Conservation (phyloP, 2,888 invertebrate genomes). For the Perizoma affinitatum region DNA sequence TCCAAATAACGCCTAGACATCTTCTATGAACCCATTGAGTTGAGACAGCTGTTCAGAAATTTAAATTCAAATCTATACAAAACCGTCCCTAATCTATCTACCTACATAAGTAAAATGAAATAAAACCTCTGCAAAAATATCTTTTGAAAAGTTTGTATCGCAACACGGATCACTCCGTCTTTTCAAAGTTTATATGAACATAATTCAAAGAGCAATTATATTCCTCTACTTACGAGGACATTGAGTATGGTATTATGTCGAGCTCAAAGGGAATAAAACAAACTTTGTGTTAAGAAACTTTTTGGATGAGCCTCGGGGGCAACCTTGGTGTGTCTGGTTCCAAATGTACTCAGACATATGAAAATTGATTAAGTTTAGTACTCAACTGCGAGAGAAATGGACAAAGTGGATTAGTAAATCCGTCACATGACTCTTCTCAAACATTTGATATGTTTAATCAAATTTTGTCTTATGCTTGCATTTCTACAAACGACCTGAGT, state of each 20-base stretch:
- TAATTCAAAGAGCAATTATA: constrained; percentile 19
- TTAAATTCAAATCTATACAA: constrained; percentile 10
- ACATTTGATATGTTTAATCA: no score
- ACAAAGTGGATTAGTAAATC: constrained; percentile 3
- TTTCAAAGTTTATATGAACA: constrained; percentile 24
- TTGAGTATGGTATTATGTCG: constrained; percentile 17
- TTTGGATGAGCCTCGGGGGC: constrained; percentile 18
- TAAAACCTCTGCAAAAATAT: constrained; percentile 24
- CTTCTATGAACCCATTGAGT: no score
- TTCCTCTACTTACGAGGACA: constrained; percentile 15
- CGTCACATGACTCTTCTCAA: not conserved
- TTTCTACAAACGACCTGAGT: no score
- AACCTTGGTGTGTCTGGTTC: constrained; percentile 24
- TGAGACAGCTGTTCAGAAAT: not conserved
- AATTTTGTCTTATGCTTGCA: no score
- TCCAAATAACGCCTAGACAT: no score
- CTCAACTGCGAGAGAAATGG: constrained; percentile 11
- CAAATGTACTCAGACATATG: constrained; percentile 26
- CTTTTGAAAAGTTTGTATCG: constrained; percentile 27
- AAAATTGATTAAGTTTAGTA: constrained; percentile 13
- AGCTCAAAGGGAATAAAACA: constrained; percentile 29
- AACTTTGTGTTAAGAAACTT: constrained; percentile 28
- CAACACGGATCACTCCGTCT: constrained; percentile 25
- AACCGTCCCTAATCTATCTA: not conserved
- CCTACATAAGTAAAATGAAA: not conserved